Conservation (phyloP, 35 echinoderm and acorn worm species). For the Eucidaris tribuloides region DNA sequence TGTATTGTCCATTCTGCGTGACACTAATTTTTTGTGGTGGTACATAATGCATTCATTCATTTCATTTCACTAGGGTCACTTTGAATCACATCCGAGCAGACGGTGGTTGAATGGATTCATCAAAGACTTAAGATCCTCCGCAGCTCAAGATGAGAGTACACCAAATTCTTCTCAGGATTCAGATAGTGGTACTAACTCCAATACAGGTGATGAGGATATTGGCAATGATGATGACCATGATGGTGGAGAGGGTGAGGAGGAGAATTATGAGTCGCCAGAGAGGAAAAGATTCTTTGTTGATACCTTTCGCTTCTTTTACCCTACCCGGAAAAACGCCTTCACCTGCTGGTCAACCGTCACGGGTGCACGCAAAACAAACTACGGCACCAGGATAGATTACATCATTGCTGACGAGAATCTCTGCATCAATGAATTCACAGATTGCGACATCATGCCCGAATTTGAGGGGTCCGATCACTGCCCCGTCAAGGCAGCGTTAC, state of each 20-base stretch:
- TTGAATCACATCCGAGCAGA: slow-evolving; percentile 62
- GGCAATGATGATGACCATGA: background rate
- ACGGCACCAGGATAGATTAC: slow-evolving; percentile 95
- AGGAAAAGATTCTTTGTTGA: slow-evolving; percentile 66
- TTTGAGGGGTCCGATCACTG: slow-evolving; percentile 98
- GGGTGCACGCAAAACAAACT: slow-evolving; percentile 85
- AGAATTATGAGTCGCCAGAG: background rate
- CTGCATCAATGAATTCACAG: slow-evolving; percentile 47
- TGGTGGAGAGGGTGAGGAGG: background rate
- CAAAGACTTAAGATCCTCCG: background rate
- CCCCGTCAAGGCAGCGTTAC: slow-evolving; percentile 76
- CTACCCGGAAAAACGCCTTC: slow-evolving; percentile 65
- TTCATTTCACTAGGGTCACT: slow-evolving; percentile 31
- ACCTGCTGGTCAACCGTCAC: slow-evolving; percentile 91
- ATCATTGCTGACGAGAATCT: slow-evolving; percentile 75
- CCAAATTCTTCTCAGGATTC: background rate
- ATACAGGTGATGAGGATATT: background rate
- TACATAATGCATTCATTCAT: background rate
- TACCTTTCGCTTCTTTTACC: slow-evolving; percentile 77
- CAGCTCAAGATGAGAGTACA: background rate
- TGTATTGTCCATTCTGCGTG: too few relatives aligned
- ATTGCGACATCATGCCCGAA: slow-evolving; percentile 88
- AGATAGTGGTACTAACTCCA: background rate
- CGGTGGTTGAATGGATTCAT: slow-evolving; percentile 66
- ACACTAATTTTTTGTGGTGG: too few relatives aligned